Evolutionary conservation across 2,888 invertebrate genomes (phyloP).

Genomic region (Cosmorhoe ocellata): DNA sequence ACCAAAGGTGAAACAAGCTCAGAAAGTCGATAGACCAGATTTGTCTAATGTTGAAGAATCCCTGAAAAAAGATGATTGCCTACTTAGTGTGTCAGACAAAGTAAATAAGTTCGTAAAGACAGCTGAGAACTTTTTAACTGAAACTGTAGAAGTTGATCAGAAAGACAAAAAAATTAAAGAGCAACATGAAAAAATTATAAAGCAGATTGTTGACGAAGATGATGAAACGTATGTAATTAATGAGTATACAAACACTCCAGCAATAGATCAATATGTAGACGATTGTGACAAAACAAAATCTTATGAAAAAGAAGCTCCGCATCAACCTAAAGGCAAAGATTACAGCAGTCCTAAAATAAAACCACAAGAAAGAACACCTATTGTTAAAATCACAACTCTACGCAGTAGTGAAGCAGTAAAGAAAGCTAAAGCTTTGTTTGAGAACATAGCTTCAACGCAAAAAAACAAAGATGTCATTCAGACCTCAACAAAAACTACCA

Average conservation of each 20-base stretch:
- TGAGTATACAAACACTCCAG: slow-evolving; percentile 21
- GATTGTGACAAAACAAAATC: slow-evolving; percentile 38
- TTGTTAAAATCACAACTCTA: slow-evolving; percentile 67
- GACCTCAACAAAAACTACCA: slow-evolving; percentile 53
- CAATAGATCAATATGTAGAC: slow-evolving; percentile 15
- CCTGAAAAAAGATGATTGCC: slow-evolving; percentile 82
- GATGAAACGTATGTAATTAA: slow-evolving; percentile 42
- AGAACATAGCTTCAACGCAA: slow-evolving; percentile 81
- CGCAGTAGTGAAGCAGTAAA: slow-evolving; percentile 85
- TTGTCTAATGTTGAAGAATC: slow-evolving; percentile 82
- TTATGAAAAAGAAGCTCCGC: slow-evolving; percentile 50
- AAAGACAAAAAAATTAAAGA: slow-evolving; percentile 68
- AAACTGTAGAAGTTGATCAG: slow-evolving; percentile 58
- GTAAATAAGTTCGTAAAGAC: slow-evolving; percentile 85
- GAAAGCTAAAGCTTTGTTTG: slow-evolving; percentile 87
- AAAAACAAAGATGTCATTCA: slow-evolving; percentile 49
- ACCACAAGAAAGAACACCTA: slow-evolving; percentile 48
- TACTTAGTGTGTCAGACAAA: slow-evolving; percentile 85
- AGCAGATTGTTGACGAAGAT: slow-evolving; percentile 54
- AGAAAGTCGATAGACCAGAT: slow-evolving; percentile 75
- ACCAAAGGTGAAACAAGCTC: slow-evolving; percentile 59
- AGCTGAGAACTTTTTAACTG: slow-evolving; percentile 78
- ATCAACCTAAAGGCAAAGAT: slow-evolving; percentile 53
- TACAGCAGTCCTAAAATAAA: slow-evolving; percentile 46
- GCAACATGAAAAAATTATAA: slow-evolving; percentile 73